These are phyloP conservation scores for Cliona cf. orientalis DNA, from an alignment of 37 sponge, comb jelly and placozoan genomes.

Conservation along the genomic window DNA sequence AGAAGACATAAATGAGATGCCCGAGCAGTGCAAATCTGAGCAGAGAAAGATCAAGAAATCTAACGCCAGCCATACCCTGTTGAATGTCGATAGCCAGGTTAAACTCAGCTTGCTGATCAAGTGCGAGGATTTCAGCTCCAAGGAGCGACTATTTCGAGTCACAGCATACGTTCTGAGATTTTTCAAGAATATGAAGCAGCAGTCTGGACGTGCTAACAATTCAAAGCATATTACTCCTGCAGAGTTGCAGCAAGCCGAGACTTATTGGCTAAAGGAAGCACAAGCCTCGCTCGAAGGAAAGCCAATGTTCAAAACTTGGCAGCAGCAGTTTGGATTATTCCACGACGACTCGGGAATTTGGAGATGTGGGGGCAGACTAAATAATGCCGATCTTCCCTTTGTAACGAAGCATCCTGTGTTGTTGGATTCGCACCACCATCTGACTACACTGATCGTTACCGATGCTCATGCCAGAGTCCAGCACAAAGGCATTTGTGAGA, in stretches of 20 bases:
- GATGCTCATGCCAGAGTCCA: background rate
- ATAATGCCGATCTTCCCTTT: slow-evolving; percentile 5
- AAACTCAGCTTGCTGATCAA: background rate
- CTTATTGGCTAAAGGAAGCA: slow-evolving; percentile 17
- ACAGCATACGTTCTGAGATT: slow-evolving; percentile 32
- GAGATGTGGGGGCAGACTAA: background rate
- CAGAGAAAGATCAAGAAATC: slow-evolving; percentile 14
- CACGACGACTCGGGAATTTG: background rate
- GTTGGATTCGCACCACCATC: background rate
- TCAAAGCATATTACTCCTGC: background rate
- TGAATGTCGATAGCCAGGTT: background rate
- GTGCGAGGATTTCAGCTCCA: slow-evolving; percentile 10
- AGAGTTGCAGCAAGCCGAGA: slow-evolving; percentile 2
- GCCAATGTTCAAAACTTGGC: background rate
- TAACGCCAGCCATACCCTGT: background rate
- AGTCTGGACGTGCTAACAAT: background rate
- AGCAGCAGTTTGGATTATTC: background rate
- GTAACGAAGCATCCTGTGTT: slow-evolving; percentile 9
- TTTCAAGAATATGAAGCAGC: slow-evolving; percentile 6
- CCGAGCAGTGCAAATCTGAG: slow-evolving; percentile 13
- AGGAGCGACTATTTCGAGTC: slow-evolving; percentile 7
- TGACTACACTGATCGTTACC: background rate
- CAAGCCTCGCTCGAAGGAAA: background rate
- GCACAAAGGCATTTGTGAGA: background rate
- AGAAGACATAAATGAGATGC: slow-evolving; percentile 7